Base-by-base conservation (phyloP, 1,140 invertebrate species). In the Caenorhabditis brenneri region DNA sequence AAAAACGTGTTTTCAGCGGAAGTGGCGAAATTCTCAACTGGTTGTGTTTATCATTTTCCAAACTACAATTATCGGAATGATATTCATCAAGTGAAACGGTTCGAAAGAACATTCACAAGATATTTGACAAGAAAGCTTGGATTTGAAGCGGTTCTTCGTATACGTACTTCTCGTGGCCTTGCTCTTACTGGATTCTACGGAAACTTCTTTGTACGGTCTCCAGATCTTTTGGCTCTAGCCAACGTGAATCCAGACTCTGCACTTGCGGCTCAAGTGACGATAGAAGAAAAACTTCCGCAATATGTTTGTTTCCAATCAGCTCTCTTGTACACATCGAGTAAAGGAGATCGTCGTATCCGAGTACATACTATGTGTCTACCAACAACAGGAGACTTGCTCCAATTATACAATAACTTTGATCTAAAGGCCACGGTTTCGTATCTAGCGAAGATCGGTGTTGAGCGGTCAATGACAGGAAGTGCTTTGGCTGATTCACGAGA, bases 231-330 rank as follows among this genome's bases (percentile, higher is more conserved):
- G 24, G 96, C 96, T 46, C 92, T 99, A 84, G 96, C 98, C 33
- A 99, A 99, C 92, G 94, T 98, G 55, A 99, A 97, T 92, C 97
- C 97, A 0, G 98, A 99, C 92, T 94, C 96, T 39, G 97, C 96
- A 24, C 98, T 97, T 92, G 97, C 95, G 24, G 98, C 99, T 94
- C 97, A 99, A 93, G 94, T 98, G 51, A 79, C 49, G 6, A 79
- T 92, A 94, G 16, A 95, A 95, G 89, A 95, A 93, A 81, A 81
- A 31, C 42, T 85, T n/a, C 39, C 42, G n/a, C 48, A 82, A 33
- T 78, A 42, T 65, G 95, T 97, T 65, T 97, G 96, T 92, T 98
- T 99, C 93, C 98, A 99, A 92, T 97, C 97, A 6, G 97, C 98
- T 19, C 91, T 99, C 51, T 93, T 99, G 0, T 99, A 99, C 89